Evolutionary conservation across 2,888 invertebrate species (phyloP).

Genomic region (Cerceris ruficornis): DNA sequence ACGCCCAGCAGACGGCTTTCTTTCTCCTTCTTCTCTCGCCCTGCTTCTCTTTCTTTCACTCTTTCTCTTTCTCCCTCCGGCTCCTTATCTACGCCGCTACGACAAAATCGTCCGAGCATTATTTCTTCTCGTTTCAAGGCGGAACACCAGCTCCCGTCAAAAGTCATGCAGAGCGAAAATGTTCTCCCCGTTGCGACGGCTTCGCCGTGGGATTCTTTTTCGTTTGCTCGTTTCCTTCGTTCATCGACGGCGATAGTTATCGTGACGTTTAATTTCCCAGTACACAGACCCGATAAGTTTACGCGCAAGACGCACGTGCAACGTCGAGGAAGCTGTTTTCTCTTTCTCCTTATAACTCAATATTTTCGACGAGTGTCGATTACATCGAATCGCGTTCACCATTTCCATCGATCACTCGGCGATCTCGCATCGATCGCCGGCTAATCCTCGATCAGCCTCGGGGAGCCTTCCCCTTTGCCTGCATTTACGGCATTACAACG

Average conservation of each 20-base stretch:
- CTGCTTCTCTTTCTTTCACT: constrained; percentile 32
- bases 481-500: constrained; percentile 49
- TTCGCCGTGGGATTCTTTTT: no score
- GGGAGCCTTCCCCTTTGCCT: constrained; percentile 49
- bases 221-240: no score
- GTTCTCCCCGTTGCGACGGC: neutral
- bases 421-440: constrained; percentile 55
- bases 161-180: neutral
- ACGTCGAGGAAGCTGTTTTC: neutral
- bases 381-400: constrained; percentile 35
- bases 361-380: constrained; percentile 25
- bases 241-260: no score
- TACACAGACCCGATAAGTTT: no score
- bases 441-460: constrained; percentile 61
- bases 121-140: constrained; percentile 1
- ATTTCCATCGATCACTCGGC: constrained; percentile 56
- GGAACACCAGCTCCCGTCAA: neutral
- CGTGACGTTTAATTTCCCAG: no score
- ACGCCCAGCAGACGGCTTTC: constrained; percentile 8
- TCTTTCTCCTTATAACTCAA: neutral
- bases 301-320: no score
- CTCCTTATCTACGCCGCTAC: neutral
- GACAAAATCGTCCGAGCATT: neutral
- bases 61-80: neutral
- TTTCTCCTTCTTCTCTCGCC: no score